phyloP scores from a whole-genome alignment of 2,113 vertebrate genomes.

The Megaceryle torquata region DNA sequence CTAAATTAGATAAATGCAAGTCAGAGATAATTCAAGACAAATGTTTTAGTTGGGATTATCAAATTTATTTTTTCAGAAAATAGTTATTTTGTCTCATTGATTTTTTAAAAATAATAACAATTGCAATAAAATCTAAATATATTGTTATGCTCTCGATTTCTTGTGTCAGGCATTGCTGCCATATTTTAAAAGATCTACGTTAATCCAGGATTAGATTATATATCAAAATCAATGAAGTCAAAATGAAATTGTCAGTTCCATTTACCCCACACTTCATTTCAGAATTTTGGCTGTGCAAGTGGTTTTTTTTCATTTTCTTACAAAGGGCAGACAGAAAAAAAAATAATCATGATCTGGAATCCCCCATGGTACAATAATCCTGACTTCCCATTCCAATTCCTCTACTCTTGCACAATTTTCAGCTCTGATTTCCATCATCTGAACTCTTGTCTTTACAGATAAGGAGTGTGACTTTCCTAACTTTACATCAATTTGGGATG shows the following conservation, averaged over 20 bases:
- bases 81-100: background rate
- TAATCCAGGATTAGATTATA: background rate
- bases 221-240: constrained; percentile 17
- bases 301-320: background rate
- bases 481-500: background rate
- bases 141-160: background rate
- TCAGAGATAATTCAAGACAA: constrained; percentile 21
- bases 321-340: background rate
- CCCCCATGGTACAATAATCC: background rate
- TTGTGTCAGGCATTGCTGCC: background rate
- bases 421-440: background rate
- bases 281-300: background rate
- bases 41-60: background rate
- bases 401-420: background rate
- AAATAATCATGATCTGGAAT: background rate
- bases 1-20: background rate
- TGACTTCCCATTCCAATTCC: background rate
- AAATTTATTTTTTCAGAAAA: background rate
- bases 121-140: background rate
- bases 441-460: background rate
- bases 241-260: constrained; percentile 3
- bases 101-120: background rate
- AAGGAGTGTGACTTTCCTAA: background rate
- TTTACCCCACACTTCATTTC: background rate
- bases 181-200: background rate